Evolutionary conservation across 2,888 invertebrate species (phyloP).

Genomic region (Atethmia centrago): DNA sequence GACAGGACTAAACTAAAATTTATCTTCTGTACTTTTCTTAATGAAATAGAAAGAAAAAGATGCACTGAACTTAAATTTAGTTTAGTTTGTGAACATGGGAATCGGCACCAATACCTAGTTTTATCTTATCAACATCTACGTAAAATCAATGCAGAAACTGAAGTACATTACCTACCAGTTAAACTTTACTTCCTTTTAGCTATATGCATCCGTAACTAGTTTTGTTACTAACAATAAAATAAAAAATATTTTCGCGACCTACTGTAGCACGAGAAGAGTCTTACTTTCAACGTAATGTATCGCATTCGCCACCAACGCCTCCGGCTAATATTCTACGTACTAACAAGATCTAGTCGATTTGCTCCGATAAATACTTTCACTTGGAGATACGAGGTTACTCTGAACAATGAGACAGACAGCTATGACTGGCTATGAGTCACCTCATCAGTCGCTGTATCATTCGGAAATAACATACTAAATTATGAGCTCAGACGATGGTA

Average conservation of each 20-base stretch:
- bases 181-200: not conserved
- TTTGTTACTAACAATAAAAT: not conserved
- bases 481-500: slow-evolving; percentile 68
- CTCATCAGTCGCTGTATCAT: slow-evolving; percentile 66
- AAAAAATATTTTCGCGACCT: slow-evolving; percentile 9
- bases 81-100: no score
- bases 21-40: no score
- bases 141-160: not conserved
- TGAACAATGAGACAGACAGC: slow-evolving; percentile 68
- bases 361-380: slow-evolving; percentile 79
- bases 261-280: slow-evolving; percentile 18
- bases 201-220: not conserved
- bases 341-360: slow-evolving; percentile 66
- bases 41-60: no score
- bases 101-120: no score
- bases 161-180: not conserved
- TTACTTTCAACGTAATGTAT: slow-evolving; percentile 49
- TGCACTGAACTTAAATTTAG: no score
- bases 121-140: not conserved
- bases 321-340: slow-evolving; percentile 59
- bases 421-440: slow-evolving; percentile 71
- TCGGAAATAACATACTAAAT: slow-evolving; percentile 62
- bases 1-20: no score
- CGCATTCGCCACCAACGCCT: slow-evolving; percentile 46
- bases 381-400: slow-evolving; percentile 73